Conservation (phyloP, 2,113 vertebrate species). For the Odontesthes bonariensis region DNA sequence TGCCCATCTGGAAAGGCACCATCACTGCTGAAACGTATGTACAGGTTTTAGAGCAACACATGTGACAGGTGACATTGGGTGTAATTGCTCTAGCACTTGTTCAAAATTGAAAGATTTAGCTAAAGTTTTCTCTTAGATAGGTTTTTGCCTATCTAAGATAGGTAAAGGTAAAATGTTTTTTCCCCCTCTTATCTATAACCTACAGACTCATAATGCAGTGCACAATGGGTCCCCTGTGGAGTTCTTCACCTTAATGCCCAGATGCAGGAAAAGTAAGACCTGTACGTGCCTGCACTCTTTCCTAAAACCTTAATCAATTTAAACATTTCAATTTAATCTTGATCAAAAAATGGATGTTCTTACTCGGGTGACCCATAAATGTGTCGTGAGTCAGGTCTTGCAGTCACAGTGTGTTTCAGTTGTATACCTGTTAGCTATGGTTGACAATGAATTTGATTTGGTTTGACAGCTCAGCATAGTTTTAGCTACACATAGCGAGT, state of each 20-base stretch:
- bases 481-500: slow-evolving; percentile 7
- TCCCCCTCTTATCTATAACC: background rate
- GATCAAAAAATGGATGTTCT: background rate
- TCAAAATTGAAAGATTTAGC: too few relatives aligned
- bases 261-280: background rate
- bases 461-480: slow-evolving; percentile 18
- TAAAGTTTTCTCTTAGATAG: too few relatives aligned
- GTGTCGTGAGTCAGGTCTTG: background rate
- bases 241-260: background rate
- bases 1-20: too few relatives aligned
- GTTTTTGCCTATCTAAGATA: too few relatives aligned
- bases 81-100: too few relatives aligned
- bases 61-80: too few relatives aligned
- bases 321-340: background rate
- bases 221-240: background rate
- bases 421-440: slow-evolving; percentile 4
- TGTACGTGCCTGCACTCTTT: too few relatives aligned
- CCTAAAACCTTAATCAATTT: background rate
- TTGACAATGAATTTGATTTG: slow-evolving; percentile 3
- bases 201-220: background rate
- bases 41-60: too few relatives aligned
- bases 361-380: background rate
- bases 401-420: background rate
- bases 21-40: too few relatives aligned
- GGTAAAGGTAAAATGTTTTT: too few relatives aligned